phyloP scores from a whole-genome alignment of 2,888 invertebrate species.

The Caenorhabditis sinica region DNA sequence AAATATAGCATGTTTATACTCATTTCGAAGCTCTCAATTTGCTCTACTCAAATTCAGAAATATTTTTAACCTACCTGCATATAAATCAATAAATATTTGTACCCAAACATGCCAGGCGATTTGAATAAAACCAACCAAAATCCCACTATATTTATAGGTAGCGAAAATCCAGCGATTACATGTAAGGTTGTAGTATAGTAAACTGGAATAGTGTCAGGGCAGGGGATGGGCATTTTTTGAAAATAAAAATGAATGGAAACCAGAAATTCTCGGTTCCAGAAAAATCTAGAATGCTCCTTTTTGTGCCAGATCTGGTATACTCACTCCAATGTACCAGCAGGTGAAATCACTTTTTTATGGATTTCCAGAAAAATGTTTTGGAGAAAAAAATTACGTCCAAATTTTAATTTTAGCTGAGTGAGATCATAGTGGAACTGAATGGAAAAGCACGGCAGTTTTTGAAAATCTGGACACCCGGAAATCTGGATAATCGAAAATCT shows the following conservation, averaged over 20 bases:
- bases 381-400: too few species aligned
- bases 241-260: neutral
- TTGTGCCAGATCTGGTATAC: too few species aligned
- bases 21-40: neutral
- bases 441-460: too few species aligned
- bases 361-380: too few species aligned
- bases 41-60: neutral
- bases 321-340: too few species aligned
- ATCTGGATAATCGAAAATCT: too few species aligned
- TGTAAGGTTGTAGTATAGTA: constrained; percentile 45
- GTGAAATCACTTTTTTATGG: too few species aligned
- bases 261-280: too few species aligned
- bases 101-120: constrained; percentile 35
- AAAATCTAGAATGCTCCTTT: too few species aligned
- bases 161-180: constrained; percentile 8
- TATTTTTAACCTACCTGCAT: constrained; percentile 27
- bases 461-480: too few species aligned
- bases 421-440: too few species aligned
- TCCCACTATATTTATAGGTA: constrained; percentile 36
- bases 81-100: constrained; percentile 38
- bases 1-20: constrained; percentile 5
- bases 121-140: constrained; percentile 37
- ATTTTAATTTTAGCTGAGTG: too few species aligned
- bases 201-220: constrained; percentile 31
- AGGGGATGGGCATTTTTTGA: constrained; percentile 12